phyloP scores from a whole-genome alignment of 2,113 vertebrate species.

The Catagonus wagneri region DNA sequence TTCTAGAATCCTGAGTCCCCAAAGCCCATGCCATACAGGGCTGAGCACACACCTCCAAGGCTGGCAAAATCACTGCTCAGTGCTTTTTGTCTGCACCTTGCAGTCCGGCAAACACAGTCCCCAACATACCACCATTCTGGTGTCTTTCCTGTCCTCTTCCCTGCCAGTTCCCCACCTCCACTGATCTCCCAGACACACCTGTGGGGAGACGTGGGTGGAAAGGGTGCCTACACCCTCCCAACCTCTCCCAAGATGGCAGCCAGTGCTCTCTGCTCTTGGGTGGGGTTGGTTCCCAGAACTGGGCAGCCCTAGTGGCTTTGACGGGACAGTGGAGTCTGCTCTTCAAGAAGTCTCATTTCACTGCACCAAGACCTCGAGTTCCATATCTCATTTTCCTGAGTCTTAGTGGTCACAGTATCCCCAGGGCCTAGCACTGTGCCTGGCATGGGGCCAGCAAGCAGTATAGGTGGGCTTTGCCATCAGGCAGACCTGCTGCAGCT shows the following conservation, averaged over 20 bases:
- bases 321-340: background rate
- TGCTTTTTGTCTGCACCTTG: background rate
- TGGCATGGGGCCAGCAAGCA: background rate
- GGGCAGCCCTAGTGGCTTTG: background rate
- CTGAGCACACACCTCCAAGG: background rate
- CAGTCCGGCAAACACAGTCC: background rate
- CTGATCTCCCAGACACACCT: background rate
- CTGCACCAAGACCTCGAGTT: accelerated
- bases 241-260: background rate
- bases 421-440: background rate
- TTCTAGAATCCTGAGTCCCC: background rate
- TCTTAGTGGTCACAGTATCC: accelerated
- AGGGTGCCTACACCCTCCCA: too few relatives aligned
- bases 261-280: background rate
- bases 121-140: accelerated
- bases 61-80: background rate
- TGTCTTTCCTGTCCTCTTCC: background rate
- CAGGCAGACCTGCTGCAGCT: background rate
- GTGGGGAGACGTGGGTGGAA: accelerated
- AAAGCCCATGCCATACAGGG: background rate
- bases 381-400: background rate
- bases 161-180: background rate
- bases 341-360: background rate
- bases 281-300: too few relatives aligned
- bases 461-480: background rate